Evolutionary conservation across 2,797 vertebrate genomes (phyloP).

Genomic region (Rhynchotus rufescens): DNA sequence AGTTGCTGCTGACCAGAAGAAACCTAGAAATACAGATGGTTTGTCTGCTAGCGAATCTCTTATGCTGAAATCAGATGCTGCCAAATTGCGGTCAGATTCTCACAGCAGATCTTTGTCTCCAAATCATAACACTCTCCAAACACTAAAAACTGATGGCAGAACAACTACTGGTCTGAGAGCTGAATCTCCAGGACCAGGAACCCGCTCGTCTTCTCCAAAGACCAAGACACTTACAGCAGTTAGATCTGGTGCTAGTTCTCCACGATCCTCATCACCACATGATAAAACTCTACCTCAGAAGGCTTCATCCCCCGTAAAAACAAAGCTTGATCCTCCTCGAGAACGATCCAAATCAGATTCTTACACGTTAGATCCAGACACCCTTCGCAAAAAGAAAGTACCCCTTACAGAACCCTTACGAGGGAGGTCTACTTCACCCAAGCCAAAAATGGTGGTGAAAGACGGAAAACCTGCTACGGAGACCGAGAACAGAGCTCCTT

Average conservation of each 20-base stretch:
- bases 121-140: slow-evolving; percentile 97
- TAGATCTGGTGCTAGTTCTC: slow-evolving; percentile 87
- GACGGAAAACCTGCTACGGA: slow-evolving; percentile 85
- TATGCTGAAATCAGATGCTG: slow-evolving; percentile 93
- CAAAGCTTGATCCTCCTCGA: slow-evolving; percentile 93
- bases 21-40: slow-evolving; percentile 86
- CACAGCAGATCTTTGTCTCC: slow-evolving; percentile 97
- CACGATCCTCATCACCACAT: slow-evolving; percentile 88
- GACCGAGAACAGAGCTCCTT: slow-evolving; percentile 91
- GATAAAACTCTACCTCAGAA: slow-evolving; percentile 93
- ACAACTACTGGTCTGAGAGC: slow-evolving; percentile 86
- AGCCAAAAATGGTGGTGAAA: slow-evolving; percentile 90
- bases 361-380: slow-evolving; percentile 96
- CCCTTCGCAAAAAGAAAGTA: slow-evolving; percentile 95
- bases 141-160: slow-evolving; percentile 92
- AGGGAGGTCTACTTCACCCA: slow-evolving; percentile 95
- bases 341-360: slow-evolving; percentile 99
- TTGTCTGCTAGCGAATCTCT: slow-evolving; percentile 94
- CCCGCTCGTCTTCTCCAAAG: slow-evolving; percentile 94
- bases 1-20: slow-evolving; percentile 86
- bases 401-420: slow-evolving; percentile 93
- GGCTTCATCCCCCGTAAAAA: slow-evolving; percentile 89
- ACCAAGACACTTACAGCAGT: slow-evolving; percentile 88
- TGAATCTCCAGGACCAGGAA: slow-evolving; percentile 94
- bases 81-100: slow-evolving; percentile 94